Evolutionary conservation across 2,113 vertebrate genomes (phyloP), one percentile per base, ranked within the genome.

Genomic region (Tamias sibiricus): DNA sequence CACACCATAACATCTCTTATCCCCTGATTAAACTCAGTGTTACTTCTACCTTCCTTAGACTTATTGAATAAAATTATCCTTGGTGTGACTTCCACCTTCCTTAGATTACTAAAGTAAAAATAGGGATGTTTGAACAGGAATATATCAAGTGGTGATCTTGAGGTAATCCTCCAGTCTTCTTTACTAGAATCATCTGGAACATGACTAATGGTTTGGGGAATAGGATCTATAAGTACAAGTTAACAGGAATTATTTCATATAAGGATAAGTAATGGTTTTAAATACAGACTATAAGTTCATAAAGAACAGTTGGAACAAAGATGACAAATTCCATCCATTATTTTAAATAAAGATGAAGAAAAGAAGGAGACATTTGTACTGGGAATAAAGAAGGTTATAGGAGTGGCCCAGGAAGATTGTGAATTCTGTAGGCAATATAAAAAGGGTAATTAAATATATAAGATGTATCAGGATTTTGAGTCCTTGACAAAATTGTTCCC

Each of bases 181-280:
- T 40, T 42, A 59, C 76, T 94, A n/a, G 72, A 72, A 94, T 84
- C 88, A 96, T 94, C 68, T 95, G 95, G 79, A 95, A 85, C 17
- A 95, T 94, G 81, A 88, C 32, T 92, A 72, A 75, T 94, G 8
- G 14, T 96, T 97, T 89, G 69, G 69, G 68, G 80, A 94, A 87
- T 54, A 68, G 24, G n/a, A 71, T 20, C 26, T 68, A 30, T 74
- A 80, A 69, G 52, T 75, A 93, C 47, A 76, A 92, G 49, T 83
- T 95, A 94, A 89, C 3, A 95, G 64, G 26, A 96, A 82, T 88
- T 72, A 89, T 92, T 95, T 94, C 71, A 59, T 28, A 32, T 35
- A 20, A 47, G 71, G 37, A 64, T 94, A 85, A 86, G 71, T 74
- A 94, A 84, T 83, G 44, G 44, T 74, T 87, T 91, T 52, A 66